A percentile compares a stretch with the other conserved stretches of the same genome.
Evolutionary conservation across 2,113 vertebrate species (phyloP).

Genomic region (Leptobrachium ailaonicum): DNA sequence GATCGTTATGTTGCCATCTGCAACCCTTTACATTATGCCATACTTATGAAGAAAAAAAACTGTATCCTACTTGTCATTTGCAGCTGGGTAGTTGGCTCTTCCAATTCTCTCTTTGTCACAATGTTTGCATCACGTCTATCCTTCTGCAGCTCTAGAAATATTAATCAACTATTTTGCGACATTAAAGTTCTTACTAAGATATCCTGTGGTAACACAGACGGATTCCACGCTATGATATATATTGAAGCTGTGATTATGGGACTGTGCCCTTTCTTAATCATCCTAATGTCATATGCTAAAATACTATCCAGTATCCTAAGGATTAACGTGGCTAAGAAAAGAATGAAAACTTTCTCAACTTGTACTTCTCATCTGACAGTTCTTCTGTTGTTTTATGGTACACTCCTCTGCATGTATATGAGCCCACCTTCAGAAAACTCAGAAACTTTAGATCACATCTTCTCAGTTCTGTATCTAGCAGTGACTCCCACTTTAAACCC

Average conservation of each 20-base stretch:
- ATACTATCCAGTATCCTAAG: conserved; percentile 11
- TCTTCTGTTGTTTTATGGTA: conserved; percentile 9
- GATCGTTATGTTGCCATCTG: conserved; percentile 57
- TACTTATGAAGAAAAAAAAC: conserved; percentile 5
- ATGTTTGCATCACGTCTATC: conserved; percentile 8
- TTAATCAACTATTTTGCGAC: conserved; percentile 35
- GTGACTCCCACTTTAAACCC: conserved; percentile 8
- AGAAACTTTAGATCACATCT: neutral
- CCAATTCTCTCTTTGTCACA: conserved; percentile 1
- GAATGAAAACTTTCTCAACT: conserved; percentile 50
- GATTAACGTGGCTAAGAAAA: conserved; percentile 24
- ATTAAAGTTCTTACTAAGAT: conserved; percentile 13
- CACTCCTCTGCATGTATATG: conserved; percentile 23
- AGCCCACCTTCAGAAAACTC: neutral
- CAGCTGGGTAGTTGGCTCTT: conserved; percentile 8
- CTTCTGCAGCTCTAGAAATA: conserved; percentile 3
- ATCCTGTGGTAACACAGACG: conserved; percentile 11
- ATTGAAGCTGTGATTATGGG: conserved; percentile 43
- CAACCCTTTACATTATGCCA: conserved; percentile 51
- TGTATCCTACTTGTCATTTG: neutral
- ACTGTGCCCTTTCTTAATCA: conserved; percentile 36
- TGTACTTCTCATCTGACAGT: conserved; percentile 35
- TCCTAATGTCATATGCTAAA: conserved; percentile 43
- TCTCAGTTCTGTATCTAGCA: conserved; percentile 9
- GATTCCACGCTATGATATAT: conserved; percentile 42